Conservation (phyloP, 1,140 invertebrate genomes). For the Mactra quadrangularis region DNA sequence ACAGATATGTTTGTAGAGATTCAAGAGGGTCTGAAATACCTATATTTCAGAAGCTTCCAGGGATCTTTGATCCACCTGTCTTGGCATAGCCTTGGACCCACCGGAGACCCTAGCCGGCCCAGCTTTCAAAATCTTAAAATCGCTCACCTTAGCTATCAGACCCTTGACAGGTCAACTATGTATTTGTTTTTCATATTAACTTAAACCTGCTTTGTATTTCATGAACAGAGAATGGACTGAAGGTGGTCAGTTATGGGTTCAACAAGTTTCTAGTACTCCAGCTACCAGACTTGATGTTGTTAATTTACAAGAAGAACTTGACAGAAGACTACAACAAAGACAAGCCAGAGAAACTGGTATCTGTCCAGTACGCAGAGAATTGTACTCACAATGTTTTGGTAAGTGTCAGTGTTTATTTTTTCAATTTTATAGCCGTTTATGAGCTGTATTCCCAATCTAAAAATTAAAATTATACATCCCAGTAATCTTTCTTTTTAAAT, state of each 20-base stretch:
- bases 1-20: neutral
- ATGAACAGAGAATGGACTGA: conserved; percentile 93
- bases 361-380: conserved; percentile 95
- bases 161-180: no score
- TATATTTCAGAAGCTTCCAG: no score
- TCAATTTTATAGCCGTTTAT: neutral
- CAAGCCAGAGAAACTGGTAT: conserved; percentile 98
- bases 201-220: neutral
- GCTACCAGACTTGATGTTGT: conserved; percentile 97
- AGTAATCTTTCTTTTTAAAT: no score
- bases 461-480: no score
- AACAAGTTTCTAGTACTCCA: conserved; percentile 94
- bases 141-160: no score
- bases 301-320: conserved; percentile 97
- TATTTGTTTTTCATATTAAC: neutral
- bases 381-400: conserved; percentile 99
- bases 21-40: no score
- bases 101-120: no score
- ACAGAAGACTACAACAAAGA: conserved; percentile 94
- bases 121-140: no score
- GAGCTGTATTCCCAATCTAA: no score
- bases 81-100: no score
- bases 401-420: conserved; percentile 74
- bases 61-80: no score
- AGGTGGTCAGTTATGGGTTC: conserved; percentile 87